Conservation (phyloP, 2,888 invertebrate species). For the Trichogramma evanescens region DNA sequence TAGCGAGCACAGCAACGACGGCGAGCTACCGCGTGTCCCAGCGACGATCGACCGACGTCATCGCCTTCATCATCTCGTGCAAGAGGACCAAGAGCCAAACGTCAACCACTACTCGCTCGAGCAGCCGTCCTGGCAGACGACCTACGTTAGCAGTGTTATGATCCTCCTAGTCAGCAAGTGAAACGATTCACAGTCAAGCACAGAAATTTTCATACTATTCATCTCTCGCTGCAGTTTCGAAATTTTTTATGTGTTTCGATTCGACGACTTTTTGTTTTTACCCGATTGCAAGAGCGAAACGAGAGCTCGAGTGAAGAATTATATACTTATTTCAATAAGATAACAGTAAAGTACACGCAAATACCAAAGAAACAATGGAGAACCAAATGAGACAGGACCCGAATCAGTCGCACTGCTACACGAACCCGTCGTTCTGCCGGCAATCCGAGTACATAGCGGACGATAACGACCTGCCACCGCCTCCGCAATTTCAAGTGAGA, state of each 20-base stretch:
- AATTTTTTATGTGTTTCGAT: no score
- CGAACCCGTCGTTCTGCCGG: conserved; percentile 73
- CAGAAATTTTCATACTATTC: neutral
- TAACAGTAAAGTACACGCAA: neutral
- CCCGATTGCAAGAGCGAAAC: neutral
- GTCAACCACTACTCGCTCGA: conserved; percentile 31
- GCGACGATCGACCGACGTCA: conserved; percentile 20
- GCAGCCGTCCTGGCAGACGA: conserved; percentile 29
- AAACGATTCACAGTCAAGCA: conserved; percentile 7
- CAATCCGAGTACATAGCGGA: conserved; percentile 61
- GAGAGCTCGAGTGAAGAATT: neutral
- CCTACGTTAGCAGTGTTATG: conserved; percentile 33
- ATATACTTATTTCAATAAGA: no score
- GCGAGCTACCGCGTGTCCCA: neutral
- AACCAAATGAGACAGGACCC: conserved; percentile 28
- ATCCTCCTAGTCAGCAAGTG: conserved; percentile 31
- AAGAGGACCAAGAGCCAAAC: conserved; percentile 31
- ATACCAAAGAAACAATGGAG: conserved; percentile 2
- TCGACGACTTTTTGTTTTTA: no score
- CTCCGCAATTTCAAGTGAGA: conserved; percentile 31
- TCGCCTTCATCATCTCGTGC: conserved; percentile 28
- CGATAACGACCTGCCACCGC: conserved; percentile 41
- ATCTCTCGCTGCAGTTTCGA: no score
- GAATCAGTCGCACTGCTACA: conserved; percentile 55
- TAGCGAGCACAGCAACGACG: conserved; percentile 4